Evolutionary conservation across 1,140 invertebrate genomes (phyloP), one percentile per base, ranked within the genome.

Genomic region (Phenacoccus solenopsis): DNA sequence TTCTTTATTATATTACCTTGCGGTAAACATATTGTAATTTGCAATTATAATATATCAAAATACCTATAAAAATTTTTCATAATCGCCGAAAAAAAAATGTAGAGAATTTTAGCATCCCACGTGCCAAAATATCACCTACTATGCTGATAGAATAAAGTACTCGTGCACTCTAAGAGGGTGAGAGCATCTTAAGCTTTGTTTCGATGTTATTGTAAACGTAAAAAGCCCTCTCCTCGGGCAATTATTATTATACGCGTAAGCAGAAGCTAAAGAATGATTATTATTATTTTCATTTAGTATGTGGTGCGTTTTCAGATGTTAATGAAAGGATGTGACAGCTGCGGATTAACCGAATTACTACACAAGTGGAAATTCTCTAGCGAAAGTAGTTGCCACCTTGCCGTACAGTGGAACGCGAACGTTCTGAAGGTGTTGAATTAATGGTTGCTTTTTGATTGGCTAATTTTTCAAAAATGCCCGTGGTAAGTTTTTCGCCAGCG

Each of bases 401-500:
- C 16, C 38, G 20, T 49, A 5, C 13, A n/a, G 5, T 9, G 16
- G 20, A n/a, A 49, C 12, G n/a, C n/a, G 5, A 5, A 49, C 16
- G 3, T 16, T n/a, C 38, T 4, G 16, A n/a, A n/a, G n/a, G n/a
- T n/a, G 38, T 16, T 16, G 20, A 49, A 49, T 49, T 49, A 49
- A 49, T 49, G 38, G 38, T 49, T 49, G 38, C 38, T 16, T 49
- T 49, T 49, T 49, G 38, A 49, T 49, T 16, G 38, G 20, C 13
- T 49, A 49, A 49, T 49, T 49, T 49, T 49, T 49, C 38, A 64
- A 64, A 38, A 16, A 64, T 64, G 59, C 59, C 59, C 20, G 59
- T 64, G 9, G 59, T 64, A 64, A 64, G 59, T 64, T 64, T n/a
- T 24, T 27, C 25, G 9, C 22, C 32, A 38, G 9, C 32, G n/a